Conservation (phyloP, 2,113 vertebrate species). For the Lota lota region DNA sequence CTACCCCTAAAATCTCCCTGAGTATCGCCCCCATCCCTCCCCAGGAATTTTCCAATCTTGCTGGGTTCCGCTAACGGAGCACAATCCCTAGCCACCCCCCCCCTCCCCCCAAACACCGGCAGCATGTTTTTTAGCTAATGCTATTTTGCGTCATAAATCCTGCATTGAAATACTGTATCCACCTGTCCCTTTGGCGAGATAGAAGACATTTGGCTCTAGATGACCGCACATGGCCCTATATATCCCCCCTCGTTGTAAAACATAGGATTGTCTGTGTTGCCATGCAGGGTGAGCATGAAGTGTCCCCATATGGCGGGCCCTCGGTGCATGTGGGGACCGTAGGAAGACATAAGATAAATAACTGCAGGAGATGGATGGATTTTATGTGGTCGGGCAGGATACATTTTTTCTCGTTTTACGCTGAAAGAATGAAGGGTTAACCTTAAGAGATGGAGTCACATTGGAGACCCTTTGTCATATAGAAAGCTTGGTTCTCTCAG, state of each 20-base stretch:
- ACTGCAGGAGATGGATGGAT: slow-evolving; percentile 52
- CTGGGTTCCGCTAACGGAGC: slow-evolving; percentile 63
- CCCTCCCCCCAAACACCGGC: slow-evolving; percentile 43
- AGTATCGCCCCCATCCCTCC: slow-evolving; percentile 25
- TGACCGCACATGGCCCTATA: slow-evolving; percentile 73
- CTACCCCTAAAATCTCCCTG: slow-evolving; percentile 42
- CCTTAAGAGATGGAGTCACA: not conserved
- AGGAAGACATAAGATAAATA: not conserved
- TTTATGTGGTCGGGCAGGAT: slow-evolving; percentile 33
- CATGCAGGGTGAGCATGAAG: slow-evolving; percentile 51
- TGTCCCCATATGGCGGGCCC: slow-evolving; percentile 61
- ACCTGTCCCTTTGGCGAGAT: slow-evolving; percentile 64
- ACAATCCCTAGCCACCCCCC: slow-evolving; percentile 41
- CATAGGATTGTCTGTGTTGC: slow-evolving; percentile 58
- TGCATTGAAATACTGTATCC: slow-evolving; percentile 70
- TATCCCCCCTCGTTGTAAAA: slow-evolving; percentile 72
- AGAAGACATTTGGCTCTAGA: slow-evolving; percentile 70
- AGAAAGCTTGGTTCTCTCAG: slow-evolving; percentile 1
- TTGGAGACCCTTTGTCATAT: slow-evolving; percentile 6
- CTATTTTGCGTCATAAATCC: slow-evolving; percentile 75
- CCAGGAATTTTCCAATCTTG: slow-evolving; percentile 77
- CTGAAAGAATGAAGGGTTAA: slow-evolving; percentile 34
- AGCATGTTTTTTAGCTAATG: slow-evolving; percentile 74
- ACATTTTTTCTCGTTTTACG: slow-evolving; percentile 45
- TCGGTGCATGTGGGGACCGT: not conserved